Evolutionary conservation across 2,888 invertebrate species (phyloP), one percentile per base, ranked within the genome.

Genomic region (Lasioglossum figueresi): DNA sequence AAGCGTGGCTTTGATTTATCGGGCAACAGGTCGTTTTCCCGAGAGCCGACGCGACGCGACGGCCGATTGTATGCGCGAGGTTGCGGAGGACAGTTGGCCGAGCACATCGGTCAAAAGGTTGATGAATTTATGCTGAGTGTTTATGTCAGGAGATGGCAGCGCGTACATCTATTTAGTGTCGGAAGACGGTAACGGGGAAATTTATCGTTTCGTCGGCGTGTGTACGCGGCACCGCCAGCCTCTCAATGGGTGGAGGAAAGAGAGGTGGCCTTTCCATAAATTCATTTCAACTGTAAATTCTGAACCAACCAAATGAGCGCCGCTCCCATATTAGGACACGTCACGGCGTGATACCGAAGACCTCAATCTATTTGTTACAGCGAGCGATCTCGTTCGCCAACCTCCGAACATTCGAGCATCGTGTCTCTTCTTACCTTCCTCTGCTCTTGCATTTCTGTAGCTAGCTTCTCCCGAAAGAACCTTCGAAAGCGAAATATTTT

Each of bases 51-150:
- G n/a, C n/a, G n/a, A n/a, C n/a, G n/a, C n/a, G n/a, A n/a, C 68
- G 73, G 43, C 23, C 73, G 83, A 83, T 84, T 68, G 72, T 74
- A 52, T 27, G 37, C 27, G 37, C 48, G 73, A 52, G 16, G 76
- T 83, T 71, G 19, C 23, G 68, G 23, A 14, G 71, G 68, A 85
- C 76, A 76, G 74, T 80, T 75, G 37, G 56, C 66, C 48, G 74
- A 73, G 76, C 77, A 82, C 80, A 89, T 89, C 86, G 88, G 89
- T 88, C 84, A 84, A 82, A 84, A 74, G 84, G 70, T 78, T 86
- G 92, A 93, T 92, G 93, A 93, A 94, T 94, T 94, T 93, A 94
- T 92, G 92, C 89, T 88, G 88, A 86, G 92, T 90, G 91, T 93
- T 94, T 93, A 93, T 91, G 93, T 93, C 93, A 93, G 92, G 92